A percentile compares a stretch with the other conserved stretches of the same genome.
phyloP scores from a whole-genome alignment of 2,888 invertebrate species.

The Charanyca ferruginea region DNA sequence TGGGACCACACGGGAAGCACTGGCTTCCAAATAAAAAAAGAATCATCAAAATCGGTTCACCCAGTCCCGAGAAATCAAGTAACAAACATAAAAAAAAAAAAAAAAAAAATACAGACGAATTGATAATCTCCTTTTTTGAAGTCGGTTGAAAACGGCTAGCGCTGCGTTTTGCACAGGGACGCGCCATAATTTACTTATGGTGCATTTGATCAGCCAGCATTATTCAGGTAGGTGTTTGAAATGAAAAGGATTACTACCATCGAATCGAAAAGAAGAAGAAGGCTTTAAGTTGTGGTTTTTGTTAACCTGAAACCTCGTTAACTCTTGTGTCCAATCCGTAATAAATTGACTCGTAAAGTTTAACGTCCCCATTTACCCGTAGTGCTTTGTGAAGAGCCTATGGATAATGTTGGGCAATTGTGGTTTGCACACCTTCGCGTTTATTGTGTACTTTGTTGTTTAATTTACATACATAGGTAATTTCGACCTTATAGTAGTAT shows the following conservation, averaged over 20 bases:
- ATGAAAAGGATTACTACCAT: too few species aligned
- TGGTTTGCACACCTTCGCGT: constrained; percentile 21
- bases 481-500: neutral
- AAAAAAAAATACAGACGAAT: too few species aligned
- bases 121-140: too few species aligned
- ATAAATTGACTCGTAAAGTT: constrained; percentile 30
- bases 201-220: neutral
- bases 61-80: too few species aligned
- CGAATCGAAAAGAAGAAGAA: too few species aligned
- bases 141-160: too few species aligned
- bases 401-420: constrained; percentile 31
- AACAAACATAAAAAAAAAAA: too few species aligned
- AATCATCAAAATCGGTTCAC: too few species aligned
- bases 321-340: constrained; percentile 8
- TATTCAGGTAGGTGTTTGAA: neutral
- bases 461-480: constrained; percentile 25
- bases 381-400: constrained; percentile 12
- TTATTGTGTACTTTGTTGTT: constrained; percentile 18
- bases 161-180: too few species aligned
- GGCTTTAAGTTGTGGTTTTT: too few species aligned
- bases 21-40: too few species aligned
- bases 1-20: too few species aligned
- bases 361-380: neutral
- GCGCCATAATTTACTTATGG: neutral
- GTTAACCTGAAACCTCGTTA: neutral